These are phyloP conservation scores for Parochlus steinenii DNA, from an alignment of 2,888 invertebrate species.

Conservation along the genomic window DNA sequence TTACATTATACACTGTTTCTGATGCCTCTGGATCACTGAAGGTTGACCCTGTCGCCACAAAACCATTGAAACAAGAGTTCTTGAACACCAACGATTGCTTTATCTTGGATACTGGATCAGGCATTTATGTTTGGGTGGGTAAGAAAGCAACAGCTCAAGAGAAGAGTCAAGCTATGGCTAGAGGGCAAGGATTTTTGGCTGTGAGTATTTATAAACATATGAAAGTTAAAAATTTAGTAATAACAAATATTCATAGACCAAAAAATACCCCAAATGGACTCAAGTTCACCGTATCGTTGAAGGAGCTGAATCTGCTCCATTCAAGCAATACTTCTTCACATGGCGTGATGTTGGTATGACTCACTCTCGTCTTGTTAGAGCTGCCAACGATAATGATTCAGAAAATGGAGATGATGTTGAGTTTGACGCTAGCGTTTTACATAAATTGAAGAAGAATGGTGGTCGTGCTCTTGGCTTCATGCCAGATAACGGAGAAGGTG, in stretches of 20 bases:
- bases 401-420: conserved; percentile 21
- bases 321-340: conserved; percentile 73
- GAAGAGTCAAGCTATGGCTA: conserved; percentile 55
- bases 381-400: conserved; percentile 25
- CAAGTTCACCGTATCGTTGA: conserved; percentile 53
- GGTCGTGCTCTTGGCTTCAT: conserved; percentile 52
- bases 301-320: conserved; percentile 67
- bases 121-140: conserved; percentile 75
- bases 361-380: conserved; percentile 38
- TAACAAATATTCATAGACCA: conserved; percentile 25
- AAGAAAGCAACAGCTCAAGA: conserved; percentile 55
- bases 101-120: conserved; percentile 62
- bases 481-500: conserved; percentile 55
- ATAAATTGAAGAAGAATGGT: conserved; percentile 32
- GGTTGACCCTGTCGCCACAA: conserved; percentile 46
- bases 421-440: conserved; percentile 23
- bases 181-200: conserved; percentile 37
- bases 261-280: conserved; percentile 64
- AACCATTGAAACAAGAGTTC: conserved; percentile 54
- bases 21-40: conserved; percentile 49
- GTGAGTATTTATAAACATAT: not conserved
- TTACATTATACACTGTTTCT: conserved; percentile 50
- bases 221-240: conserved; percentile 7
- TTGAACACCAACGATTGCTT: conserved; percentile 43
- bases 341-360: conserved; percentile 56